Evolutionary conservation across 2,113 vertebrate genomes (phyloP).

Genomic region (Phainopepla nitens): DNA sequence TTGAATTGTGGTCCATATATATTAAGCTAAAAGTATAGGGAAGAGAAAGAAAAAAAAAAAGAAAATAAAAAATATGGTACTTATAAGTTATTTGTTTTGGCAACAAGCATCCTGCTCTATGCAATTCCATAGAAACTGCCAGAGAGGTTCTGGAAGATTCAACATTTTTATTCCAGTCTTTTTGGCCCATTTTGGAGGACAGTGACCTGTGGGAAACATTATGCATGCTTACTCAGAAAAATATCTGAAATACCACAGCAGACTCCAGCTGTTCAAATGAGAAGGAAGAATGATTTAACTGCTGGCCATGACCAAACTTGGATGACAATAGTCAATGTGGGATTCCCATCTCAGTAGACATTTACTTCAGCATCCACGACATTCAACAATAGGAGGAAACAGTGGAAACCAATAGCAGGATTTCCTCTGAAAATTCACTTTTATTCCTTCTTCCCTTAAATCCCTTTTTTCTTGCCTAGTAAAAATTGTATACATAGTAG

Average conservation of each 20-base stretch:
- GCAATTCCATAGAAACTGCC: not conserved
- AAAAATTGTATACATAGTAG: slow-evolving; percentile 5
- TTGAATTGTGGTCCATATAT: not conserved
- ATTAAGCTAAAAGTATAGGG: not conserved
- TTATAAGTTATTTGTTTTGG: not conserved
- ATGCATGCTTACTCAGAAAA: not conserved
- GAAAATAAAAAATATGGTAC: not conserved
- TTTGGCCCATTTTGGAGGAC: not conserved
- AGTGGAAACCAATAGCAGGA: slow-evolving; percentile 41
- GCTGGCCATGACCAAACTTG: not conserved
- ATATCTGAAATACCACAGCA: not conserved
- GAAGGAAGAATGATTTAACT: slow-evolving; percentile 16
- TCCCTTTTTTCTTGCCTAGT: slow-evolving; percentile 47
- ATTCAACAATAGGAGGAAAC: slow-evolving; percentile 56
- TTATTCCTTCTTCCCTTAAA: slow-evolving; percentile 51
- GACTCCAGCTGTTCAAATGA: not conserved
- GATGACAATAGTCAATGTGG: slow-evolving; percentile 21
- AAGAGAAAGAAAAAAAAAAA: not conserved
- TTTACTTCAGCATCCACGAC: slow-evolving; percentile 10
- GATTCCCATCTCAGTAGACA: not conserved
- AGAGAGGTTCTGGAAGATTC: not conserved
- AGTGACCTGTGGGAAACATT: not conserved
- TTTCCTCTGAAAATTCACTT: slow-evolving; percentile 57
- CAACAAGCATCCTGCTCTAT: not conserved
- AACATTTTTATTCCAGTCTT: not conserved